phyloP scores from a whole-genome alignment of 2,113 vertebrate species.

The Diphyllodes magnificus region DNA sequence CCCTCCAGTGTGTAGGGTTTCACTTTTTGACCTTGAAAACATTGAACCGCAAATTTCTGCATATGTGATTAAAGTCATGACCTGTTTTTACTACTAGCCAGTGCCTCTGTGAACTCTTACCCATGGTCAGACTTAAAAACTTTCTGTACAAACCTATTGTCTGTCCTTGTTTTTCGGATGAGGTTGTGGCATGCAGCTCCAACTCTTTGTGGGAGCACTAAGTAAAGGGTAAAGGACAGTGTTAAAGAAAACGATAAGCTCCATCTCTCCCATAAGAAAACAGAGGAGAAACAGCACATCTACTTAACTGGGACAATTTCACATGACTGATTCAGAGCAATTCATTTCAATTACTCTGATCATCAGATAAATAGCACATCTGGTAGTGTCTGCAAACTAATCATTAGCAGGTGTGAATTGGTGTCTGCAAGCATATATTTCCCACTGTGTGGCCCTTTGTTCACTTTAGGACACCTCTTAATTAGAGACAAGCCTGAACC shows the following conservation, averaged over 20 bases:
- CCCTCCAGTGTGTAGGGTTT: background rate
- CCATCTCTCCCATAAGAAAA: background rate
- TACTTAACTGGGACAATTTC: constrained; percentile 37
- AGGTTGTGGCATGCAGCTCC: background rate
- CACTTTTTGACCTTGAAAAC: background rate
- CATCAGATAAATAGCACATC: constrained; percentile 64
- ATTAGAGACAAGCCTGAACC: constrained; percentile 48
- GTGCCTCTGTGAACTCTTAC: background rate
- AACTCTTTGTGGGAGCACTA: background rate
- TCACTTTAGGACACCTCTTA: constrained; percentile 63
- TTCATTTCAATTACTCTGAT: constrained; percentile 66
- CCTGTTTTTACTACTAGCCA: background rate
- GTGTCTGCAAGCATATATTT: constrained; percentile 44
- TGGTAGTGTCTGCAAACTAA: constrained; percentile 58
- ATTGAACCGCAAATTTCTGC: background rate
- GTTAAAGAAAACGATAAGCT: background rate
- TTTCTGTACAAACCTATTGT: background rate
- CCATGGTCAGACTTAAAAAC: background rate
- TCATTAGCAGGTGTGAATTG: constrained; percentile 68
- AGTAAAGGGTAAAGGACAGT: background rate
- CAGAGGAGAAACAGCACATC: background rate
- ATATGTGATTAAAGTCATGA: background rate
- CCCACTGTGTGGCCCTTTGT: constrained; percentile 54
- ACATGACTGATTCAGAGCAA: constrained; percentile 56
- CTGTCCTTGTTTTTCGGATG: background rate